phyloP scores from a whole-genome alignment of 1,140 invertebrate species.

The Anoplophora glabripennis region DNA sequence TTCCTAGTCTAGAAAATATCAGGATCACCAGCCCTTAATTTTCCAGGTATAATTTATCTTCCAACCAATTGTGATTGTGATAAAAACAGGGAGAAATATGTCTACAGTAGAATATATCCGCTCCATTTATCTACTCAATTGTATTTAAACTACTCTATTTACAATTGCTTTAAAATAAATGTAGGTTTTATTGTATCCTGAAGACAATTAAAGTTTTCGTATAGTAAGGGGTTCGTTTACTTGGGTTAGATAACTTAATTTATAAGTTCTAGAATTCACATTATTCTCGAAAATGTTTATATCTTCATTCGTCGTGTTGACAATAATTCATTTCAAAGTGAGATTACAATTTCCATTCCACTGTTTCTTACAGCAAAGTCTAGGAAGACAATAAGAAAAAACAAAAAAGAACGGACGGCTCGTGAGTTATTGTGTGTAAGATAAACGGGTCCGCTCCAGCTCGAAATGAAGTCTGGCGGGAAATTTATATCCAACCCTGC shows the following conservation, averaged over 20 bases:
- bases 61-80: too few species aligned
- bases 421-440: slow-evolving; percentile 51
- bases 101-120: too few species aligned
- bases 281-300: slow-evolving; percentile 34
- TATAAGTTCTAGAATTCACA: slow-evolving; percentile 21
- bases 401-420: slow-evolving; percentile 47
- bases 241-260: slow-evolving; percentile 22
- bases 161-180: slow-evolving; percentile 10
- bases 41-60: too few species aligned
- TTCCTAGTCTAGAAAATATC: too few species aligned
- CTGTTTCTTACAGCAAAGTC: slow-evolving; percentile 45
- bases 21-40: too few species aligned
- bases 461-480: slow-evolving; percentile 51
- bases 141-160: slow-evolving; percentile 14
- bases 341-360: slow-evolving; percentile 48
- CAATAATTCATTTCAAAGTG: slow-evolving; percentile 45
- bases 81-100: too few species aligned
- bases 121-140: not conserved
- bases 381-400: slow-evolving; percentile 48
- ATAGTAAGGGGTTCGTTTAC: slow-evolving; percentile 22
- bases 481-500: slow-evolving; percentile 47
- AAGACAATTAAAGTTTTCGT: slow-evolving; percentile 29
- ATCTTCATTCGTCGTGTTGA: slow-evolving; percentile 38
- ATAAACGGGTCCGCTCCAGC: slow-evolving; percentile 50
- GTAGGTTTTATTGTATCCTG: slow-evolving; percentile 19